Evolutionary conservation across 2,113 vertebrate genomes (phyloP).

Genomic region (Ibidorhyncha struthersii): DNA sequence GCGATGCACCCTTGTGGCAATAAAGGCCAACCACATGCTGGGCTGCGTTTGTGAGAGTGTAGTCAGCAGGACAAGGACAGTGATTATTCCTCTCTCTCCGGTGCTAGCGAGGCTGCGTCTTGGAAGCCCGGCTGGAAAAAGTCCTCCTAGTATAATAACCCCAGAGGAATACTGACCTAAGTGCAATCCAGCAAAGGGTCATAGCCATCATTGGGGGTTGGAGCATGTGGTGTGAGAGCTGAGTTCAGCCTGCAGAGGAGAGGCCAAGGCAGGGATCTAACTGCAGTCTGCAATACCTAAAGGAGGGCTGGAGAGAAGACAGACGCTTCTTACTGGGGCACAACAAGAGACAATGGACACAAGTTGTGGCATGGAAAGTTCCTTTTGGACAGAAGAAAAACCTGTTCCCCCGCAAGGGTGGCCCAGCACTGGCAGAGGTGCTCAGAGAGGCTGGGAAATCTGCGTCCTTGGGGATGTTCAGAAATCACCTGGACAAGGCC

Average conservation of each 20-base stretch:
- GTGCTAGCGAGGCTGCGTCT: neutral
- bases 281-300: neutral
- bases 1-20: neutral
- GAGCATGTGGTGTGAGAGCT: neutral
- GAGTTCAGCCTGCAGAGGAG: neutral
- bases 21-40: neutral
- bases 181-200: neutral
- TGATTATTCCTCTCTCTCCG: neutral
- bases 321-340: neutral
- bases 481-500: neutral
- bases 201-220: neutral
- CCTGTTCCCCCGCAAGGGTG: neutral
- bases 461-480: neutral
- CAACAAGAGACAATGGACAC: neutral
- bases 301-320: slow-evolving; percentile 3
- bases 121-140: neutral
- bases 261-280: neutral
- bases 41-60: neutral
- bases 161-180: neutral
- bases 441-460: neutral
- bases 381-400: neutral
- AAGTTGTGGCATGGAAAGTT: neutral
- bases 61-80: neutral
- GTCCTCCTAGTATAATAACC: neutral
- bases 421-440: neutral